Percentiles rank a stretch among this genome's conserved stretches.
Conservation (phyloP, 2,113 vertebrate genomes). For the Thalassoma bifasciatum region DNA sequence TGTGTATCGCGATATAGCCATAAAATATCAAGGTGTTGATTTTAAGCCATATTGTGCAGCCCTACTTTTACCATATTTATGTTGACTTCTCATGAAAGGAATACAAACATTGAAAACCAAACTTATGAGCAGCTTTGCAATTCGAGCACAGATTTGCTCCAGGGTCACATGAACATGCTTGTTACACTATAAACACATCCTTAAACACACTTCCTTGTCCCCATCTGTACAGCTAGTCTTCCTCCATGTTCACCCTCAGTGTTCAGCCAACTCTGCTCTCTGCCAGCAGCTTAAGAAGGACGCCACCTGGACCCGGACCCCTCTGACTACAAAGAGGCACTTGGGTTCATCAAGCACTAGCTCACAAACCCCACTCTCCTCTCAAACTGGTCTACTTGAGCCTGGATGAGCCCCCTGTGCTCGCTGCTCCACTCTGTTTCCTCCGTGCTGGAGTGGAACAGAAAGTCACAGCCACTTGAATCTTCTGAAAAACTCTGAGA, state of each 20-base stretch:
- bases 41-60: no score
- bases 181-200: not conserved
- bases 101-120: no score
- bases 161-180: not conserved
- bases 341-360: slow-evolving; percentile 31
- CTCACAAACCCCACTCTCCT: slow-evolving; percentile 17
- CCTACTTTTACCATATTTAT: no score
- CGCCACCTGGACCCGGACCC: not conserved
- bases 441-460: slow-evolving; percentile 39
- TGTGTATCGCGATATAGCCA: no score
- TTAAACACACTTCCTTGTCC: not conserved
- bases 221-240: not conserved
- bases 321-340: slow-evolving; percentile 20
- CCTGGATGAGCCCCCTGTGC: slow-evolving; percentile 36
- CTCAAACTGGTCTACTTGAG: slow-evolving; percentile 28
- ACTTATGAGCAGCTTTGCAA: not conserved
- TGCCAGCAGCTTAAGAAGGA: slow-evolving; percentile 22
- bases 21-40: no score
- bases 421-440: not conserved
- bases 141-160: no score
- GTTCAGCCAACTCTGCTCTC: slow-evolving; percentile 22
- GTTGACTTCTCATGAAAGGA: no score
- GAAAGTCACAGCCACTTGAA: slow-evolving; percentile 1
- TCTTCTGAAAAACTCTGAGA: slow-evolving; percentile 29
- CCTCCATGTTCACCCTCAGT: slow-evolving; percentile 8